Evolutionary conservation across 2,113 vertebrate genomes (phyloP).

Genomic region (Archilochus colubris): DNA sequence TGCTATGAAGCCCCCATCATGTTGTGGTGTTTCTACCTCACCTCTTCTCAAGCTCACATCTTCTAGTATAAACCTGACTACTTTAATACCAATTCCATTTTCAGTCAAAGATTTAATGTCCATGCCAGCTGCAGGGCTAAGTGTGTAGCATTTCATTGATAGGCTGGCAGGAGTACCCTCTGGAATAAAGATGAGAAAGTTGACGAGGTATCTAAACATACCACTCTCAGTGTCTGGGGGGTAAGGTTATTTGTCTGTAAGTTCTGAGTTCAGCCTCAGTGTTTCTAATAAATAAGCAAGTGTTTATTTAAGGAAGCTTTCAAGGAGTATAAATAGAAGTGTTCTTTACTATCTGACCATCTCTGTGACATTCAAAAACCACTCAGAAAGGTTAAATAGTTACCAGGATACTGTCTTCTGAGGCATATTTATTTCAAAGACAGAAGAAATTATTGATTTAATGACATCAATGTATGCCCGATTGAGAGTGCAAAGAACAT

Average conservation of each 20-base stretch:
- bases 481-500: constrained; percentile 1
- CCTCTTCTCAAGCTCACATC: background rate
- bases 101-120: constrained; percentile 25
- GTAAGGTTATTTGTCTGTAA: background rate
- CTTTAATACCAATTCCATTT: constrained; percentile 29
- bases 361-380: constrained; percentile 15
- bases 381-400: background rate
- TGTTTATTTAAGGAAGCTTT: constrained; percentile 58
- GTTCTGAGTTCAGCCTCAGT: constrained; percentile 7
- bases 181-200: constrained; percentile 32
- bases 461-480: constrained; percentile 53
- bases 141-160: constrained; percentile 19
- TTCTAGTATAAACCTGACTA: background rate
- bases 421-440: constrained; percentile 22
- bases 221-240: background rate
- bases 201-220: background rate
- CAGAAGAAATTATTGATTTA: constrained; percentile 63
- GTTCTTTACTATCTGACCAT: constrained; percentile 50
- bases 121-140: background rate
- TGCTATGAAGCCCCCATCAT: background rate
- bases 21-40: background rate
- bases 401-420: background rate
- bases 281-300: constrained; percentile 41
- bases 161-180: constrained; percentile 1
- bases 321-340: constrained; percentile 55